Base-by-base conservation (phyloP, 2,797 vertebrate species). In the Esox lucius region DNA sequence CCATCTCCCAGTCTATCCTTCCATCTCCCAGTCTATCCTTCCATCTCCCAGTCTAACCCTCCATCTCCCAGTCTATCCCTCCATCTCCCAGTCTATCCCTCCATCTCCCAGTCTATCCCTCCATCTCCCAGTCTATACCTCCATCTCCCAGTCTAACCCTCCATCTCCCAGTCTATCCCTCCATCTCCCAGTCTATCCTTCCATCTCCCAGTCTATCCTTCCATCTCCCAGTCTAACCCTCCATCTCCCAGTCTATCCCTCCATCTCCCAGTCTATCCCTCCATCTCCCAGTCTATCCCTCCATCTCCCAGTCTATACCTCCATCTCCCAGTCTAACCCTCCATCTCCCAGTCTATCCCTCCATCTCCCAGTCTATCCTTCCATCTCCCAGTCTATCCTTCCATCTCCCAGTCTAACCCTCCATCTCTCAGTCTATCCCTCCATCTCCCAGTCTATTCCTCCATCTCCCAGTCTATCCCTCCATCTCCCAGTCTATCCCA, bases 51-150 rank as follows among this genome's bases (percentile, higher is more conserved):
- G 5, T 42, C 42, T 4, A 5, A 75, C 49, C 16, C 11, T 71
- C n/a, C 49, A 79, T 87, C 71, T 15, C 77, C 74, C 75, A 75
- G 16, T 83, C 80, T 75, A 72, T 74, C 81, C 75, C 78, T 68
- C 51, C 70, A 17, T 78, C 80, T 83, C 51, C 76, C 15, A 42
- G 42, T 42, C 42, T 4, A 5, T 75, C 49, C 19, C 13, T 71
- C n/a, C 49, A 79, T 42, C 42, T 42, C 7, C 42, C 73, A 42
- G 42, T 42, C 42, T 42, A 11, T 11, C 42, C 8, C 5, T 42
- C 42, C 42, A 42, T 42, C 42, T 42, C 42, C 8, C 42, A 42
- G 42, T 78, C 77, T 66, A 1, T 68, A 46, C 6, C n/a, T 35
- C 33, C 68, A 72, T 26, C 56, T 72, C 71, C 70, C 46, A 35